Conservation (phyloP, 2,888 invertebrate genomes). For the Lepidocyrtoides sp. region DNA sequence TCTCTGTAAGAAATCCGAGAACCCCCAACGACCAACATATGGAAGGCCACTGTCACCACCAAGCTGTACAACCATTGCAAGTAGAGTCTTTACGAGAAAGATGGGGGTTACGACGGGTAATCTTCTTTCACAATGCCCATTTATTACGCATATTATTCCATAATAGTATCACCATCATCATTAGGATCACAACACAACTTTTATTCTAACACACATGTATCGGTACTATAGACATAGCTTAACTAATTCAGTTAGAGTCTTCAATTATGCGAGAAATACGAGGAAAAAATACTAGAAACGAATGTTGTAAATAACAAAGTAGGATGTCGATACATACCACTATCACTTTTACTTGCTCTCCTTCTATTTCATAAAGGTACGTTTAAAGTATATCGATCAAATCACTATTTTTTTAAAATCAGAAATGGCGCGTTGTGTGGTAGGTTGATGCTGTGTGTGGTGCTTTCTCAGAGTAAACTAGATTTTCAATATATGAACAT, state of each 20-base stretch:
- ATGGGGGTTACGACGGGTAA: slow-evolving; percentile 74
- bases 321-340: no score
- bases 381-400: slow-evolving; percentile 70
- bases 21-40: slow-evolving; percentile 82
- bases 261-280: slow-evolving; percentile 13
- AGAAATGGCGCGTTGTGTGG: slow-evolving; percentile 19
- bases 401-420: slow-evolving; percentile 53
- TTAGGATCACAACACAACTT: neutral
- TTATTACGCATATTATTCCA: slow-evolving; percentile 11
- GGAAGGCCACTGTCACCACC: slow-evolving; percentile 83
- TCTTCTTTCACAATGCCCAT: slow-evolving; percentile 62
- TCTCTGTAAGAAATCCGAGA: slow-evolving; percentile 76
- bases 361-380: slow-evolving; percentile 36
- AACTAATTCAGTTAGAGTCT: neutral
- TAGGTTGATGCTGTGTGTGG: neutral
- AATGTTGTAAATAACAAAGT: slow-evolving; percentile 44
- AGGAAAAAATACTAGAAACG: neutral
- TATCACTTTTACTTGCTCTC: neutral
- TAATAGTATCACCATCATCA: neutral
- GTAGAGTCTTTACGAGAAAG: slow-evolving; percentile 61
- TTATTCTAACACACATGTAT: neutral
- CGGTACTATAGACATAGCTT: neutral
- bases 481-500: neutral
- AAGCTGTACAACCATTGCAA: slow-evolving; percentile 84
- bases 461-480: neutral